phyloP scores from a whole-genome alignment of 1,140 invertebrate species.

The Hylyphantes graminicola region DNA sequence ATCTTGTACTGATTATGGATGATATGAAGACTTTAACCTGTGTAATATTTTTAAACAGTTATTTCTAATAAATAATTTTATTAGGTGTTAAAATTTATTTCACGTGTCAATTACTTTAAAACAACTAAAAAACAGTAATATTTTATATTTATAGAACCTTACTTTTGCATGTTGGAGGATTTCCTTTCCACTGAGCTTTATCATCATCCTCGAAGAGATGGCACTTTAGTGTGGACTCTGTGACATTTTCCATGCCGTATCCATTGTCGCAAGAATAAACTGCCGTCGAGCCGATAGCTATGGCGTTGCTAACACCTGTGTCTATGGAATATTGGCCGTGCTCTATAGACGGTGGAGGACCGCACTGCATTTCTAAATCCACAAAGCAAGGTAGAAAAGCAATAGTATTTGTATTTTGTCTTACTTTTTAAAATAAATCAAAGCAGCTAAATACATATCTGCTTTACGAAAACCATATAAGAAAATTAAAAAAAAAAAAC shows the following conservation, averaged over 20 bases:
- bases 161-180: background rate
- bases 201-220: background rate
- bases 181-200: constrained; percentile 10
- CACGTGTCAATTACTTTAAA: background rate
- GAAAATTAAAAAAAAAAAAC: background rate
- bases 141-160: background rate
- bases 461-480: background rate
- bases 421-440: background rate
- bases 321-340: constrained; percentile 1
- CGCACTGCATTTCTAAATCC: constrained; percentile 37
- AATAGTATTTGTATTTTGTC: background rate
- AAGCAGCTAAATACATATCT: background rate
- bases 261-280: constrained; percentile 19
- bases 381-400: background rate
- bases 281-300: background rate
- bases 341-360: background rate
- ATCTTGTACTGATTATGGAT: background rate
- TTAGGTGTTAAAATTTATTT: background rate
- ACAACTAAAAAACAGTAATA: background rate
- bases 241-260: constrained; percentile 13
- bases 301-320: background rate
- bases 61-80: background rate
- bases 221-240: background rate
- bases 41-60: background rate
- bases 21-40: background rate